These are phyloP conservation scores for Auanema sp. DNA, from an alignment of 2,888 invertebrate genomes.

Conservation along the genomic window DNA sequence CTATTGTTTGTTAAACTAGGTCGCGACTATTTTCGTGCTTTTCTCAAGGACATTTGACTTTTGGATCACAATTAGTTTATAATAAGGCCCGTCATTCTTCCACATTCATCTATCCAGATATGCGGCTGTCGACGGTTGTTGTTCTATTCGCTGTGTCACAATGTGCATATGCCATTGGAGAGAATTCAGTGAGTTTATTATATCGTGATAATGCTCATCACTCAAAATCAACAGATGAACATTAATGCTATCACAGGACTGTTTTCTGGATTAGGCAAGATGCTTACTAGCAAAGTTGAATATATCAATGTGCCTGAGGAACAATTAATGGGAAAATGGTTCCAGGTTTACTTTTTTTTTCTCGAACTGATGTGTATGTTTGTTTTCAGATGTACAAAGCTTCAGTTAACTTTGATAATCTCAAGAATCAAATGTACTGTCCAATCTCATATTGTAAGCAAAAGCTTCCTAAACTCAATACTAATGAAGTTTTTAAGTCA, in stretches of 20 bases:
- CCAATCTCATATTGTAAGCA: slow-evolving; percentile 63
- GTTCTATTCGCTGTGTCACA: slow-evolving; percentile 4
- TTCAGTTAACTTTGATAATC: slow-evolving; percentile 64
- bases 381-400: slow-evolving; percentile 63
- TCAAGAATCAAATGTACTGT: slow-evolving; percentile 64
- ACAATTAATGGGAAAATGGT: slow-evolving; percentile 63
- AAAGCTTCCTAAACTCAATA: no score
- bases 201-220: no score
- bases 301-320: slow-evolving; percentile 62
- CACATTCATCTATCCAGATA: no score
- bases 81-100: no score
- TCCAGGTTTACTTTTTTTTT: slow-evolving; percentile 37
- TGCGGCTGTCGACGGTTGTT: no score
- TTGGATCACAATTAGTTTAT: no score
- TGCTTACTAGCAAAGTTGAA: slow-evolving; percentile 58
- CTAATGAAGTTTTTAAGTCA: slow-evolving; percentile 47
- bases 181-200: slow-evolving; percentile 55
- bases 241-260: slow-evolving; percentile 62
- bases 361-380: not conserved
- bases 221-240: slow-evolving; percentile 61
- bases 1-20: no score
- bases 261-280: slow-evolving; percentile 62
- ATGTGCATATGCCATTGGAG: slow-evolving; percentile 50
- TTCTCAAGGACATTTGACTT: no score
- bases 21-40: no score